Conservation (phyloP, 2,888 invertebrate species). For the Bruchidius siliquastri region DNA sequence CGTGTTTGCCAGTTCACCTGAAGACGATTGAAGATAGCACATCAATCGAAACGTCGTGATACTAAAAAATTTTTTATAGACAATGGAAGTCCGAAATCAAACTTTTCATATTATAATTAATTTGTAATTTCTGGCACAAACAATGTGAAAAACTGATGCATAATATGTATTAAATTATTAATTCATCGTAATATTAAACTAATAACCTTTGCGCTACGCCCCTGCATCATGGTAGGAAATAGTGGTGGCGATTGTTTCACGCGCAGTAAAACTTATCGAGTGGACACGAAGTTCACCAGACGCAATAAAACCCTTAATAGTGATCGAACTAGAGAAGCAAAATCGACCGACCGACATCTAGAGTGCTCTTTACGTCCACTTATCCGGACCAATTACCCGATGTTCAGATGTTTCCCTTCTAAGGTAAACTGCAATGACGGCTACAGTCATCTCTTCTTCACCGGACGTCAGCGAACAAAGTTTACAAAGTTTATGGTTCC, state of each 20-base stretch:
- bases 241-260: background rate
- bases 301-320: background rate
- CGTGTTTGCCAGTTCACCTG: no score
- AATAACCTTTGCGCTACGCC: no score
- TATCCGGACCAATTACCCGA: background rate
- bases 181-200: no score
- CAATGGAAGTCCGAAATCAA: no score
- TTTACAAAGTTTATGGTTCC: background rate
- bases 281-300: background rate
- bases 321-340: background rate
- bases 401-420: background rate
- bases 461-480: background rate
- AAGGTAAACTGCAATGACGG: background rate
- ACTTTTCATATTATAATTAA: no score
- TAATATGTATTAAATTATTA: no score
- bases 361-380: background rate
- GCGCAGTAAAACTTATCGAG: background rate
- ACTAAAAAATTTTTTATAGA: no score
- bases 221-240: background rate
- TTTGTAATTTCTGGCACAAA: no score
- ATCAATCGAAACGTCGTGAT: no score
- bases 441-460: background rate
- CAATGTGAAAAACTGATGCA: no score
- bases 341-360: background rate
- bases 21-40: no score